phyloP scores from a whole-genome alignment of 2,797 vertebrate genomes.

The Buceros bicornis region DNA sequence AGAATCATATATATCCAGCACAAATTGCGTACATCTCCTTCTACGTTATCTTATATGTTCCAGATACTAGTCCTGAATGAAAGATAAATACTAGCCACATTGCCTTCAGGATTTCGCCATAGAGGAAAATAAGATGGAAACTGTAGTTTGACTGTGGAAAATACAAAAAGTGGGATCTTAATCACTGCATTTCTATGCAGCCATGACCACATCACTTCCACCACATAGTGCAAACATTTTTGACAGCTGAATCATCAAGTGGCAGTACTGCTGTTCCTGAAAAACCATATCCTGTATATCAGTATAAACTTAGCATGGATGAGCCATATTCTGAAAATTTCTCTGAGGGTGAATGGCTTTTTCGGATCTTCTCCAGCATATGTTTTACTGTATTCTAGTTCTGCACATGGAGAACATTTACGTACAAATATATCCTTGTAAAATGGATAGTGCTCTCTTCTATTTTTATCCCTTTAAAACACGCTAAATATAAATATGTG shows the following conservation, averaged over 20 bases:
- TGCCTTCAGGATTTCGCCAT: background rate
- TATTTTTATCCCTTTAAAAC: slow-evolving; percentile 53
- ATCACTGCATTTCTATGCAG: background rate
- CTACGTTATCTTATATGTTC: background rate
- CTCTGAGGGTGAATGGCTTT: background rate
- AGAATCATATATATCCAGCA: background rate
- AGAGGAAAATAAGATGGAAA: background rate
- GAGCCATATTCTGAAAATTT: background rate
- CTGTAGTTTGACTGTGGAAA: background rate
- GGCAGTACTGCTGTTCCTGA: background rate
- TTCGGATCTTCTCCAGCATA: background rate
- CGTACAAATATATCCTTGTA: slow-evolving; percentile 41
- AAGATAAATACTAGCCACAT: background rate
- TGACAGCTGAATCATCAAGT: background rate
- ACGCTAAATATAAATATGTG: slow-evolving; percentile 28
- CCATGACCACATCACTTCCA: background rate
- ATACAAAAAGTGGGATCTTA: background rate
- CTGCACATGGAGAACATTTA: slow-evolving; percentile 15
- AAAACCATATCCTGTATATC: background rate
- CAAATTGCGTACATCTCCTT: background rate
- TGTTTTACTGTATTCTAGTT: background rate
- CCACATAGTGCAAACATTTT: background rate
- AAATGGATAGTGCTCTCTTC: background rate
- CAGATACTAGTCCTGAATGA: background rate
- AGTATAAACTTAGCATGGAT: background rate